phyloP scores from a whole-genome alignment of 2,797 vertebrate species.

The Anas bahamensis region DNA sequence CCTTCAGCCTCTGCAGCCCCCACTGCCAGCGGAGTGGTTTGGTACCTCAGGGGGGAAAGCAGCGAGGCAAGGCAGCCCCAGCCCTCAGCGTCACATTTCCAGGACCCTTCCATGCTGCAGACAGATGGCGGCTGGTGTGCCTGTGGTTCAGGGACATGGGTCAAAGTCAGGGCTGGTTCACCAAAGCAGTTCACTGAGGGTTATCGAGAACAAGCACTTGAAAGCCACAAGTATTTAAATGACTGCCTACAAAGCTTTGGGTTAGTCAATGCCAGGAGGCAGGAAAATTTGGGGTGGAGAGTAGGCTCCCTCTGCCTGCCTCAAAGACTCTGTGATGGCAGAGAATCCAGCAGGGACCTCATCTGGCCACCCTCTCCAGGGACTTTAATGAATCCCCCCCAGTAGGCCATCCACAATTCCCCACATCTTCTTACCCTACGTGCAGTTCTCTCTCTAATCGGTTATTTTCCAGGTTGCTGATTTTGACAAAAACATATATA shows the following conservation, averaged over 20 bases:
- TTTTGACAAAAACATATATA: not conserved
- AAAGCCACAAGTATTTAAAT: not conserved
- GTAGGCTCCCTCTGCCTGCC: not conserved
- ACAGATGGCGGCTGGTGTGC: not conserved
- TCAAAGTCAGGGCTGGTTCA: not conserved
- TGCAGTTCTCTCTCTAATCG: not conserved
- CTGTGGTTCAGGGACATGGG: not conserved
- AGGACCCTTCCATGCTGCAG: not conserved
- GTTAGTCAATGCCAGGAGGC: not conserved
- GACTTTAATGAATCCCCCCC: not conserved
- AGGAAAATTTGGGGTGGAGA: not conserved
- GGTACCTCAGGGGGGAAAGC: not conserved
- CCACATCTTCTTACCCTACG: not conserved
- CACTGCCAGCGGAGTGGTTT: not conserved
- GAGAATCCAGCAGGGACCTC: not conserved
- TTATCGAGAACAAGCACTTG: not conserved
- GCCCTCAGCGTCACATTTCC: rapidly evolving
- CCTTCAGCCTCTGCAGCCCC: not conserved
- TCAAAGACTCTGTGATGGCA: not conserved
- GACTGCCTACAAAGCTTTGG: not conserved
- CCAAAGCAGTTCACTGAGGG: not conserved
- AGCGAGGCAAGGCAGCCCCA: not conserved
- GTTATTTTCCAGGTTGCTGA: not conserved
- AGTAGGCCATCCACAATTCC: not conserved
- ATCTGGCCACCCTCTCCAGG: not conserved